Evolutionary conservation across 2,888 invertebrate genomes (phyloP), one percentile per base, ranked within the genome.

Genomic region (Orthonevra nobilis): DNA sequence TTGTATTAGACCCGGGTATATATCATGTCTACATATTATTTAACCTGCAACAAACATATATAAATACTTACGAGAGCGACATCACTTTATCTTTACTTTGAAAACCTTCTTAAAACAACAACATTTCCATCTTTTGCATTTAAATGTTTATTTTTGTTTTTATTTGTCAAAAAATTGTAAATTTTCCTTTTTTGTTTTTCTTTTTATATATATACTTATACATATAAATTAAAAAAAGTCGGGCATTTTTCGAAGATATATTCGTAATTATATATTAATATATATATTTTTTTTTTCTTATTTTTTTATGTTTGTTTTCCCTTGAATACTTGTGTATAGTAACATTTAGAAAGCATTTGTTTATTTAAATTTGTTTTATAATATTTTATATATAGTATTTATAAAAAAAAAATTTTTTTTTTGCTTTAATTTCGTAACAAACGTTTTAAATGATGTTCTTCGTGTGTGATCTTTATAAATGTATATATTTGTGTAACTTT

Each of bases 341-440:
- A 83, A 83, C 83, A 83, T 82, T 83, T 81, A 83, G 81, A 83
- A 82, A 83, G 82, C 82, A 81, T 82, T 81, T 82, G 44, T 81
- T 69, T 50, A 44, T 58, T 44, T 38, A 30, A 54, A 26, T 26
- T 30, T 4, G 5, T 20, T 52, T 64, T 38, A 46, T 50, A 61
- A 60, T 77, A 74, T 75, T 69, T 79, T 74, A 70, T 79, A 64
- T 52, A 81, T 58, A 66, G 56, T 81, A 44, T 77, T 73, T 72
- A 70, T 82, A 81, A 79, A 77, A 77, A 79, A 73, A 61, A 42
- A 68, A 38, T 72, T 26, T 46, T 50, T 56, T 30, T 81, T 50
- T 50, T 19, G 20, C 30, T 42, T 56, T 34, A 19, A 40, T 40
- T 46, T 58, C 4, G 23, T 52, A 19, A n/a, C 10, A 10, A 40